A percentile compares a stretch with the other conserved stretches of the same genome.
Evolutionary conservation across 2,888 invertebrate genomes (phyloP).

Genomic region (Epistrophella euchroma): DNA sequence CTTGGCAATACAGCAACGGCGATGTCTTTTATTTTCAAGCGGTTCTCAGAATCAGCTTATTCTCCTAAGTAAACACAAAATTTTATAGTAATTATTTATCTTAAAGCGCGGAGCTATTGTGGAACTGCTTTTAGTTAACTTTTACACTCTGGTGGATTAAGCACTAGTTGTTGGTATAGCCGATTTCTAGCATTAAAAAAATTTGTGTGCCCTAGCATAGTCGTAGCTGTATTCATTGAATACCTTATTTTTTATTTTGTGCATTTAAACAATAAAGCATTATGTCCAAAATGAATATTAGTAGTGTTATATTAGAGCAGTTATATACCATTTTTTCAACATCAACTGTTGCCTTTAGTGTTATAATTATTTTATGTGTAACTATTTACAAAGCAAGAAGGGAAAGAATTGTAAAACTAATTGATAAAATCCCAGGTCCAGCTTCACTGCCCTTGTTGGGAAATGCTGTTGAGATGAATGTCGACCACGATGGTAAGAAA

Average conservation of each 20-base stretch:
- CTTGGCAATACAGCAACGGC: too few relatives aligned
- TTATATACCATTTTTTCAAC: conserved; percentile 82
- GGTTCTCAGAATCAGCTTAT: neutral
- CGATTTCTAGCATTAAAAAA: neutral
- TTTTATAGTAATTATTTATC: neutral
- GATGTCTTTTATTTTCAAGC: neutral
- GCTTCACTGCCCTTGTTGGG: conserved; percentile 86
- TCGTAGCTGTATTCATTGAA: neutral
- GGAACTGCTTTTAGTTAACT: conserved; percentile 82
- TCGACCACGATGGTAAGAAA: conserved; percentile 86
- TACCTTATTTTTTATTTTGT: neutral
- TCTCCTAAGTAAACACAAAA: neutral
- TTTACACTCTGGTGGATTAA: conserved; percentile 79
- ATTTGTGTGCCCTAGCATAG: neutral
- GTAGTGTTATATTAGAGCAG: conserved; percentile 81
- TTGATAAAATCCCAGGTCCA: conserved; percentile 86
- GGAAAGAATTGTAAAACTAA: conserved; percentile 83
- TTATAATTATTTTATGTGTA: conserved; percentile 79
- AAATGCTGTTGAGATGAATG: conserved; percentile 86
- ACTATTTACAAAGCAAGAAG: conserved; percentile 82
- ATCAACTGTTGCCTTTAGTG: conserved; percentile 80
- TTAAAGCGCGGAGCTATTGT: conserved; percentile 83
- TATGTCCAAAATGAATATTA: conserved; percentile 80
- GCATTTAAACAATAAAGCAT: conserved; percentile 75
- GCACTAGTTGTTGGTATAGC: conserved; percentile 27